Percentiles rank a stretch among this genome's conserved stretches.
Conservation (phyloP, 2,888 invertebrate genomes). For the Parasteatoda lunata region DNA sequence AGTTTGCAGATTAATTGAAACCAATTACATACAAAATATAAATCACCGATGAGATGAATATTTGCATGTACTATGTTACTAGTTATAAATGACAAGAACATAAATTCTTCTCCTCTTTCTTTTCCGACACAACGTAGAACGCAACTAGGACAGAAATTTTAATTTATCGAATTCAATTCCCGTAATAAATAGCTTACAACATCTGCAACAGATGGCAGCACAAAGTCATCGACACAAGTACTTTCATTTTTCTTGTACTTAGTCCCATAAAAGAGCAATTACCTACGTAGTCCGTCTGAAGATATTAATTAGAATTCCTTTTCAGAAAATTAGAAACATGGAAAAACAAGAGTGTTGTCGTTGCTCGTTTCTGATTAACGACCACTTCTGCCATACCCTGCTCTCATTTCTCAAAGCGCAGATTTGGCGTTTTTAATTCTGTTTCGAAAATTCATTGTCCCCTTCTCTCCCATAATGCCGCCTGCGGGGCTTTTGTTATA, state of each 20-base stretch:
- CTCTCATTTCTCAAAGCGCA: slow-evolving; percentile 37
- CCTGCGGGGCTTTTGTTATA: slow-evolving; percentile 10
- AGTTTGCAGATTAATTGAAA: no score
- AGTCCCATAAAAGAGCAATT: slow-evolving; percentile 54
- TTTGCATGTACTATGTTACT: no score
- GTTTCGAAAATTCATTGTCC: slow-evolving; percentile 33
- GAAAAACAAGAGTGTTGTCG: slow-evolving; percentile 32
- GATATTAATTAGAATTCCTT: slow-evolving; percentile 61
- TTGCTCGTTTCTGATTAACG: slow-evolving; percentile 46
- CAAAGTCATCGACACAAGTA: neutral
- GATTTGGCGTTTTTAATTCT: slow-evolving; percentile 29
- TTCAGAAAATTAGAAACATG: slow-evolving; percentile 41
- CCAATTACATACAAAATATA: no score
- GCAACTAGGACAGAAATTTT: no score
- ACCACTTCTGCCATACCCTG: slow-evolving; percentile 20
- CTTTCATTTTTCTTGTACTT: neutral
- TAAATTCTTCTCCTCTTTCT: no score
- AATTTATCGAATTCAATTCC: no score
- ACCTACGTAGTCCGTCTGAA: slow-evolving; percentile 33
- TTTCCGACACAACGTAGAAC: no score
- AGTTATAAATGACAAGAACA: no score
- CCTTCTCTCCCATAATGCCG: slow-evolving; percentile 9
- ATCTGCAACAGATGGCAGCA: slow-evolving; percentile 31
- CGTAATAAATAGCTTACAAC: neutral
- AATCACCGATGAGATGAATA: no score